phyloP scores from a whole-genome alignment of 2,113 vertebrate species.

The Hippopotamus amphibius region DNA sequence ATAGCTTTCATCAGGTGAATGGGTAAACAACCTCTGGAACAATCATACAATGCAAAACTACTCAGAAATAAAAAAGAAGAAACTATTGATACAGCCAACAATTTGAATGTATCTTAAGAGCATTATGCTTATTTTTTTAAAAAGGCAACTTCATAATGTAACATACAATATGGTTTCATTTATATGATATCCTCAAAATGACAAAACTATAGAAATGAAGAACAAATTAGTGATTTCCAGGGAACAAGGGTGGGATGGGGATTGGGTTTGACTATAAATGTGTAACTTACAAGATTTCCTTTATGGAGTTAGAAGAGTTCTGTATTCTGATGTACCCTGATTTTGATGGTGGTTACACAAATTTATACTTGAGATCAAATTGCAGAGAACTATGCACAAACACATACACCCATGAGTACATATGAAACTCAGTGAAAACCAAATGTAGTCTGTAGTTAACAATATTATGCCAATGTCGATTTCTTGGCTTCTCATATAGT shows the following conservation, averaged over 20 bases:
- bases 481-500: neutral
- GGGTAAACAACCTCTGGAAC: neutral
- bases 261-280: neutral
- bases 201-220: neutral
- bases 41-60: neutral
- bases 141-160: neutral
- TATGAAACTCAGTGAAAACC: neutral
- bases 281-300: neutral
- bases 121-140: neutral
- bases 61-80: neutral
- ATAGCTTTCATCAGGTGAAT: neutral
- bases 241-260: neutral
- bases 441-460: neutral
- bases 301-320: neutral
- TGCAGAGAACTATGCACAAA: neutral
- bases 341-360: neutral
- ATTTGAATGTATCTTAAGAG: neutral
- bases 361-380: constrained; percentile 1
- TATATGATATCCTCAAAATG: neutral
- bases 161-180: neutral
- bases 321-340: neutral
- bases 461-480: neutral
- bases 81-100: neutral
- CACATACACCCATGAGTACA: neutral
- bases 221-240: neutral